Evolutionary conservation across 2,113 vertebrate genomes (phyloP).

Genomic region (Formicarius rufipectus): DNA sequence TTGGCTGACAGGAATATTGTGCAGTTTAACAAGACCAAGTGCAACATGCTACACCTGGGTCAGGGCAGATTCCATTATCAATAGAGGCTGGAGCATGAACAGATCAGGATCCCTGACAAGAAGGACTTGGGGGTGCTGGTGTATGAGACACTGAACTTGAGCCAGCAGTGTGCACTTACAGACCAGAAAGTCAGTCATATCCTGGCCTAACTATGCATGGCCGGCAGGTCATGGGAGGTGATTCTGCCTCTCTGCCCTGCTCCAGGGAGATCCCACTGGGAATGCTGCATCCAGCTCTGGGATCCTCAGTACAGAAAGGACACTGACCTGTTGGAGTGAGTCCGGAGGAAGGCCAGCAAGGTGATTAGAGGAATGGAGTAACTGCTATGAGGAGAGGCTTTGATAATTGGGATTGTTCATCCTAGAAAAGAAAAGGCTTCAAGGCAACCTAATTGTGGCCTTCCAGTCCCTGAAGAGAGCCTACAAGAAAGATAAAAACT

Average conservation of each 20-base stretch:
- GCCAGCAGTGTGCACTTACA: neutral
- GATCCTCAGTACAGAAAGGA: neutral
- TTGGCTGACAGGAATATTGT: rapidly evolving
- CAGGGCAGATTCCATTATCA: rapidly evolving
- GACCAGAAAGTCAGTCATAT: neutral
- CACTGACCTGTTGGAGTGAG: neutral
- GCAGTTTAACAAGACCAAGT: neutral
- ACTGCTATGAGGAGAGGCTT: neutral
- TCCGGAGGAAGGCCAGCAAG: neutral
- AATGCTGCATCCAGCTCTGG: neutral
- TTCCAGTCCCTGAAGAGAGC: neutral
- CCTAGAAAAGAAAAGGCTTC: neutral
- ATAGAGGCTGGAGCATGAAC: neutral
- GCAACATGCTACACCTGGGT: neutral
- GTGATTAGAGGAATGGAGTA: neutral
- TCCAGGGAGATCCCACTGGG: neutral
- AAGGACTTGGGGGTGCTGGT: neutral
- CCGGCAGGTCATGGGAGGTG: neutral
- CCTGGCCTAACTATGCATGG: neutral
- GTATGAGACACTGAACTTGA: neutral
- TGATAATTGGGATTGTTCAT: neutral
- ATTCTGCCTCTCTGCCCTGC: neutral
- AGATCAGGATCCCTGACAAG: too few relatives aligned
- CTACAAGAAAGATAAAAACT: neutral
- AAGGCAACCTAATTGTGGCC: neutral